These are phyloP conservation scores for Anthophora plumipes DNA, from an alignment of 2,888 invertebrate species.

Conservation along the genomic window DNA sequence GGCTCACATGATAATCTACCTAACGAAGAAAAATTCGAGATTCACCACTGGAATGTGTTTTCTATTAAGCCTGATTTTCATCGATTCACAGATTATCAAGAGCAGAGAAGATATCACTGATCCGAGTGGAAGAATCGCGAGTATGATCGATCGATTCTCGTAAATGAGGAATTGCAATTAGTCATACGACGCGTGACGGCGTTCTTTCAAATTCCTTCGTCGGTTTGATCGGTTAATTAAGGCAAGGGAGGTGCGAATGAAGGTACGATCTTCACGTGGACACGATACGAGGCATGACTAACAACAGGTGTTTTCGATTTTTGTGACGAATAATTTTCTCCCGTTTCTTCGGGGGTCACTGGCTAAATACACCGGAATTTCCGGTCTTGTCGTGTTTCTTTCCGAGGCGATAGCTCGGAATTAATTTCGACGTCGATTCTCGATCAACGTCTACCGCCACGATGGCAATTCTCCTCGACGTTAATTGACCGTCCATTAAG, in stretches of 20 bases:
- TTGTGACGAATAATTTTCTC: conserved; percentile 27
- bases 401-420: neutral
- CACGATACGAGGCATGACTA: conserved; percentile 10
- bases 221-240: conserved; percentile 28
- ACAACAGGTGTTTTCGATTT: conserved; percentile 39
- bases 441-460: neutral
- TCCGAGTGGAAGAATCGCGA: neutral
- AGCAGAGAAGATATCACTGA: neutral
- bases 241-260: conserved; percentile 19
- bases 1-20: too few species aligned
- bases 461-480: neutral
- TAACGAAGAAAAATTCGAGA: too few species aligned
- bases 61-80: too few species aligned
- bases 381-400: neutral
- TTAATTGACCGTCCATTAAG: conserved; percentile 22
- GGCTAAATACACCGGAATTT: conserved; percentile 3
- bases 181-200: conserved; percentile 20
- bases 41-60: too few species aligned
- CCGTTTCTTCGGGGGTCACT: conserved; percentile 21
- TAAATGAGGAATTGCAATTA: conserved; percentile 21
- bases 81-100: neutral
- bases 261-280: conserved; percentile 16
- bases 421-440: conserved; percentile 8
- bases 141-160: neutral
- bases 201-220: conserved; percentile 20